phyloP scores from a whole-genome alignment of 2,888 invertebrate species.

The Melanotus villosus region DNA sequence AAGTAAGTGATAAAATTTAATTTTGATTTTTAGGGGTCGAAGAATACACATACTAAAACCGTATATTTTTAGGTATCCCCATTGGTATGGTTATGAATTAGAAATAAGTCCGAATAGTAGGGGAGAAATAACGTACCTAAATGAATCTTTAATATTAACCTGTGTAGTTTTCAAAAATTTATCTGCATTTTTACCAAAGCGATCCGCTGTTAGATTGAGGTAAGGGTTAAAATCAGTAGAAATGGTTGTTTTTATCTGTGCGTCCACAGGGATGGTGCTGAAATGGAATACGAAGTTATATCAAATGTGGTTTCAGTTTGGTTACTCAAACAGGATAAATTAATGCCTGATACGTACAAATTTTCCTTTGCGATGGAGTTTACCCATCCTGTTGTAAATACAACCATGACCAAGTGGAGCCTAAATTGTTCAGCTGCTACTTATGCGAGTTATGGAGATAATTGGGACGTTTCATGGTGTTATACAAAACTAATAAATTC shows the following conservation, averaged over 20 bases:
- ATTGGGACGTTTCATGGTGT: conserved; percentile 76
- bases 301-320: conserved; percentile 72
- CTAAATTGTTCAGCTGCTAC: conserved; percentile 69
- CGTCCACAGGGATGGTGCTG: conserved; percentile 74
- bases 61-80: conserved; percentile 48
- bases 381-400: conserved; percentile 68
- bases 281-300: conserved; percentile 77
- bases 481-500: conserved; percentile 69
- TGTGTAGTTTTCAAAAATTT: conserved; percentile 77
- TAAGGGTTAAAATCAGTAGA: conserved; percentile 65
- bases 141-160: conserved; percentile 54
- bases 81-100: conserved; percentile 54
- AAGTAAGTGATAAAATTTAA: conserved; percentile 7
- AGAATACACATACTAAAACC: no score
- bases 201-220: conserved; percentile 76
- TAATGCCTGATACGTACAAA: conserved; percentile 65
- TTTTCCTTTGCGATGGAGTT: conserved; percentile 70
- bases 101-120: conserved; percentile 41
- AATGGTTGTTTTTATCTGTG: not conserved
- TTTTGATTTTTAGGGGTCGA: not conserved
- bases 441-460: conserved; percentile 69
- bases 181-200: conserved; percentile 74
- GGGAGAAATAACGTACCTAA: not conserved
- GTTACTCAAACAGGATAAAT: conserved; percentile 53
- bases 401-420: conserved; percentile 68